Evolutionary conservation across 64 coral and sea anemone genomes (phyloP).

Genomic region (Trachythela sp.): DNA sequence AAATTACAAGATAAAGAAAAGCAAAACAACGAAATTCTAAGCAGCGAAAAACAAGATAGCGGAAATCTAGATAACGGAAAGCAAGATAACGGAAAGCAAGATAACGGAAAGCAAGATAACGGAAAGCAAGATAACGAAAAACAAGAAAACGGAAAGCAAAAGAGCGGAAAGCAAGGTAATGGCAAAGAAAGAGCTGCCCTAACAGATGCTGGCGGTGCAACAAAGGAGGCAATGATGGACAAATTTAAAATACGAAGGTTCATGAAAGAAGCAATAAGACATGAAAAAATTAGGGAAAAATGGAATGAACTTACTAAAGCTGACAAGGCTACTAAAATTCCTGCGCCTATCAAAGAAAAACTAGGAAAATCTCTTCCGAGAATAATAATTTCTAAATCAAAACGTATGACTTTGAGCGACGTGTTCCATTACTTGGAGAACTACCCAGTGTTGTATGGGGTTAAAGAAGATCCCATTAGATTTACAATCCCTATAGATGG

Average conservation of each 20-base stretch:
- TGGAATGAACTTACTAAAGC: too few species aligned
- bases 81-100: not conserved
- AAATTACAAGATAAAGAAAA: not conserved
- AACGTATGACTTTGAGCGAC: not conserved
- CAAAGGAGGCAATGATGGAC: too few species aligned
- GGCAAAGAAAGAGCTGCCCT: too few species aligned
- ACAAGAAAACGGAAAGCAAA: not conserved
- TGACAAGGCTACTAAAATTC: too few species aligned
- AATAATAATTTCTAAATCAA: too few species aligned
- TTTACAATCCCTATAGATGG: conserved; percentile 6
- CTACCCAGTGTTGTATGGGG: not conserved
- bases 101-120: not conserved
- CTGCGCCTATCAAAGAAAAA: too few species aligned
- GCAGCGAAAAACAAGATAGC: too few species aligned
- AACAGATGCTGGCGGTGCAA: not conserved
- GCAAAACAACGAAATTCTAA: too few species aligned
- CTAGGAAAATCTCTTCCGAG: too few species aligned
- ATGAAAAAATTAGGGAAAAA: too few species aligned
- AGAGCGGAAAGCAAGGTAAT: not conserved
- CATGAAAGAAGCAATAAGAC: too few species aligned
- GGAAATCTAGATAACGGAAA: not conserved
- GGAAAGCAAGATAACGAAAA: not conserved
- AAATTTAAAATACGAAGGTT: too few species aligned
- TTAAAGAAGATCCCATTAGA: not conserved
- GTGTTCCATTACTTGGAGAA: not conserved